Conservation (phyloP, 2,797 vertebrate genomes). For the Pogoniulus pusillus region DNA sequence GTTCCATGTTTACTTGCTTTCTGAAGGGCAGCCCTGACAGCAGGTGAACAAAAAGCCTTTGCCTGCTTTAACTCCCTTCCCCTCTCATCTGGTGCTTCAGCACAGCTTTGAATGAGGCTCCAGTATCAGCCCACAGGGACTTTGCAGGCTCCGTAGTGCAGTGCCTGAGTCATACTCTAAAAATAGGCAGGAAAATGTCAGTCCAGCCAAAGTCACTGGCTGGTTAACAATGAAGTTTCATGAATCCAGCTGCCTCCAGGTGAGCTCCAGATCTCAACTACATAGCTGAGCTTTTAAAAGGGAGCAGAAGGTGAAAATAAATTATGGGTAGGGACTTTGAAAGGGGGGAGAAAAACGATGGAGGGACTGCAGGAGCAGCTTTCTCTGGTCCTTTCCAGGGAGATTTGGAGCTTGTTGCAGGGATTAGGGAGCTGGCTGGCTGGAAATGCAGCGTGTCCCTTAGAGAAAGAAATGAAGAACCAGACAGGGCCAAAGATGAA, state of each 20-base stretch:
- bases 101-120: background rate
- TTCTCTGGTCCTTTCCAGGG: background rate
- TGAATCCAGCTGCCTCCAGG: background rate
- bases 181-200: slow-evolving; percentile 66
- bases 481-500: background rate
- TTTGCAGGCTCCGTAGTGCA: background rate
- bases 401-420: background rate
- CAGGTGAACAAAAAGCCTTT: background rate
- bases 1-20: background rate
- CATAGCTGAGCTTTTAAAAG: background rate
- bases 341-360: background rate
- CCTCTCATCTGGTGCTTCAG: background rate
- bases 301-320: background rate
- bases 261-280: background rate
- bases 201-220: slow-evolving; percentile 32
- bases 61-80: background rate
- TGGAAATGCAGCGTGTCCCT: background rate
- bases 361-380: background rate
- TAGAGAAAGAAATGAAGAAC: background rate
- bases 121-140: background rate
- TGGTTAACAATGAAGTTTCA: slow-evolving; percentile 12
- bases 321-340: background rate
- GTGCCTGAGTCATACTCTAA: slow-evolving; percentile 63
- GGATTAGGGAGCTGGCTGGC: background rate
- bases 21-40: background rate